Evolutionary conservation across 2,113 vertebrate genomes (phyloP).

Genomic region (Tetrax tetrax): DNA sequence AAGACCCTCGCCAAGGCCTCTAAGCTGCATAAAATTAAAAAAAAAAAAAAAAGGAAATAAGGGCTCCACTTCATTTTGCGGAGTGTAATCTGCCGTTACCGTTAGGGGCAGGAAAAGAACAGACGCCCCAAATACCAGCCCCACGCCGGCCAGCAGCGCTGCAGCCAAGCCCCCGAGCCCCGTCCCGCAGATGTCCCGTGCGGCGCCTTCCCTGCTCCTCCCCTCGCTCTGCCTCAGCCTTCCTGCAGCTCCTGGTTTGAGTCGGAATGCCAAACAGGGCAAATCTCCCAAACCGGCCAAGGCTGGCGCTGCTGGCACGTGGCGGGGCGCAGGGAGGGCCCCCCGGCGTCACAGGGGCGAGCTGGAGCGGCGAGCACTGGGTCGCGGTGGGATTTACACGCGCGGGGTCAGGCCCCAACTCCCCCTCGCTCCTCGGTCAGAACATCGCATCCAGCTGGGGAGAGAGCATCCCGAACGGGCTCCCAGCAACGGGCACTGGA

Average conservation of each 20-base stretch:
- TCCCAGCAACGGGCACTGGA: not conserved
- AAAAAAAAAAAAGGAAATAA: not conserved
- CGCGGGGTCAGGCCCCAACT: not conserved
- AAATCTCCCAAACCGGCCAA: not conserved
- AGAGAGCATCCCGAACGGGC: not conserved
- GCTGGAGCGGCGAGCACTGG: too few species aligned
- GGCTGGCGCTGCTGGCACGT: accelerated
- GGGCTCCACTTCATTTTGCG: not conserved
- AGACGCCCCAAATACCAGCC: too few species aligned
- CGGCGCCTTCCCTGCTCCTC: not conserved
- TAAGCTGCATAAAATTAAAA: constrained; percentile 23
- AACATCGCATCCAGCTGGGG: not conserved
- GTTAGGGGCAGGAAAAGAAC: not conserved
- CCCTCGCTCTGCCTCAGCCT: not conserved
- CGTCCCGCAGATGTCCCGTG: accelerated
- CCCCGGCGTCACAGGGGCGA: not conserved
- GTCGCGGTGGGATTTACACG: not conserved
- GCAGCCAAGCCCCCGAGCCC: accelerated
- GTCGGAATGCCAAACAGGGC: not conserved
- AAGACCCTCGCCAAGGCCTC: not conserved
- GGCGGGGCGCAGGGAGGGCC: not conserved
- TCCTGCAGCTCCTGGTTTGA: not conserved
- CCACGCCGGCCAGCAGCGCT: not conserved
- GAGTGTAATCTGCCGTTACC: not conserved
- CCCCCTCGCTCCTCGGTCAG: not conserved